A percentile compares a stretch with the other conserved stretches of the same genome.
phyloP scores from a whole-genome alignment of 30 jellyfish, hydroid and myxozoan species.

The Turritopsis rubra region DNA sequence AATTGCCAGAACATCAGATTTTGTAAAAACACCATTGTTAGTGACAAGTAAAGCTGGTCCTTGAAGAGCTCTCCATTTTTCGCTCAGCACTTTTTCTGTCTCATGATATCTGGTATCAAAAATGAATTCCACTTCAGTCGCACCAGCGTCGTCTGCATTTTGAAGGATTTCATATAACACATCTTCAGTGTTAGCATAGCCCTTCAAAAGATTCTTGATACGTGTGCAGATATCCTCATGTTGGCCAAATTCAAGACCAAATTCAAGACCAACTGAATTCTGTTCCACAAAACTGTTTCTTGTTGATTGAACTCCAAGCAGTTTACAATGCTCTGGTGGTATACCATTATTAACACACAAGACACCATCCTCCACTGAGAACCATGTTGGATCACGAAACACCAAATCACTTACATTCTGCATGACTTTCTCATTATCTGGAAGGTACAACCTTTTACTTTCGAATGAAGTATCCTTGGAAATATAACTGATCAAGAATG shows the following conservation, averaged over 20 bases:
- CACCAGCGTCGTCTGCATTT: conserved; percentile 92
- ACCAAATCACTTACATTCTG: conserved; percentile 5
- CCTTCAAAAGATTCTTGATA: conserved; percentile 54
- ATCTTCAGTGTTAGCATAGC: conserved; percentile 48
- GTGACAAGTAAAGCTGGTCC: conserved; percentile 74
- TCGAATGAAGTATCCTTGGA: background rate
- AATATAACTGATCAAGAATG: background rate
- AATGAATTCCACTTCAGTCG: conserved; percentile 51
- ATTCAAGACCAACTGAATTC: conserved; percentile 7
- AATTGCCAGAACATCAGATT: conserved; percentile 48
- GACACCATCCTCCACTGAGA: conserved; percentile 13
- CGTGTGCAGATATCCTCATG: conserved; percentile 61
- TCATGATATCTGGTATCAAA: conserved; percentile 45
- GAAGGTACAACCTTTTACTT: conserved; percentile 23
- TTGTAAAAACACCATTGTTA: conserved; percentile 65
- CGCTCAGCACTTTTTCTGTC: conserved; percentile 34
- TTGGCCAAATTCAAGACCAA: conserved; percentile 53
- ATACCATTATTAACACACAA: conserved; percentile 35
- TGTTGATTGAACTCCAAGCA: conserved; percentile 46
- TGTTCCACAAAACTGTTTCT: conserved; percentile 32
- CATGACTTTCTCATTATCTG: conserved; percentile 37
- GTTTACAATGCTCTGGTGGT: conserved; percentile 30
- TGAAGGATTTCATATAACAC: conserved; percentile 63
- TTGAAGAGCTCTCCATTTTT: conserved; percentile 60
- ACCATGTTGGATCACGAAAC: conserved; percentile 47